Conservation (phyloP, 2,888 invertebrate species). For the Glaucopsyche alexis region DNA sequence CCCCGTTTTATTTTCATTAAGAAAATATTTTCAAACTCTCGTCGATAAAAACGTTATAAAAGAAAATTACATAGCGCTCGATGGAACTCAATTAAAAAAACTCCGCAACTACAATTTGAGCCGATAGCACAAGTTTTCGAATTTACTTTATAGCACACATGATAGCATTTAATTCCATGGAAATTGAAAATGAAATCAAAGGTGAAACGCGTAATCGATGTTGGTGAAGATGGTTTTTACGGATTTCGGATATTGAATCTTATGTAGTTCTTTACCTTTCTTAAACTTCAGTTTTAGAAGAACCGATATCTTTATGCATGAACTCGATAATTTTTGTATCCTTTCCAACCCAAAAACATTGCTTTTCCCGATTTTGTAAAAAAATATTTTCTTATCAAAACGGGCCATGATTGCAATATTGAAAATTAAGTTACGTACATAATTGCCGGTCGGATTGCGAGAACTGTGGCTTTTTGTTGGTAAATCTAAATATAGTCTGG, state of each 20-base stretch:
- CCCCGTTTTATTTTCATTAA: background rate
- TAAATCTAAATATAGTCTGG: constrained; percentile 15
- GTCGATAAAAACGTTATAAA: constrained; percentile 25
- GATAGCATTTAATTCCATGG: background rate
- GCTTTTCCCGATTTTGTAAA: background rate
- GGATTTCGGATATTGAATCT: background rate
- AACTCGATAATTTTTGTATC: no score
- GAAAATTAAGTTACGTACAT: constrained; percentile 3
- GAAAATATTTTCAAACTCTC: constrained; percentile 10
- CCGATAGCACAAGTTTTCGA: constrained; percentile 18
- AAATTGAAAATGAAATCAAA: constrained; percentile 8
- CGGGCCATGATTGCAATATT: background rate
- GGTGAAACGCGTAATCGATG: background rate
- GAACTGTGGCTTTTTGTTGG: constrained; percentile 5
- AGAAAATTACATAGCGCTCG: constrained; percentile 24
- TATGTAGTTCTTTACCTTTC: background rate
- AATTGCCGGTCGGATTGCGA: constrained; percentile 15
- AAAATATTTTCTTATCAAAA: background rate
- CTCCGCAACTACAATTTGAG: constrained; percentile 15
- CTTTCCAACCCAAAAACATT: background rate
- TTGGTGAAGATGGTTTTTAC: background rate
- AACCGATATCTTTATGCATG: no score
- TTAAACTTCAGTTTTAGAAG: no score
- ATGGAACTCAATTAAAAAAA: constrained; percentile 27
- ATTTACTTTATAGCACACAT: constrained; percentile 4